Percentiles rank a stretch among this genome's conserved stretches.
Conservation (phyloP, 2,888 invertebrate species). For the Drosophila fungiperda region DNA sequence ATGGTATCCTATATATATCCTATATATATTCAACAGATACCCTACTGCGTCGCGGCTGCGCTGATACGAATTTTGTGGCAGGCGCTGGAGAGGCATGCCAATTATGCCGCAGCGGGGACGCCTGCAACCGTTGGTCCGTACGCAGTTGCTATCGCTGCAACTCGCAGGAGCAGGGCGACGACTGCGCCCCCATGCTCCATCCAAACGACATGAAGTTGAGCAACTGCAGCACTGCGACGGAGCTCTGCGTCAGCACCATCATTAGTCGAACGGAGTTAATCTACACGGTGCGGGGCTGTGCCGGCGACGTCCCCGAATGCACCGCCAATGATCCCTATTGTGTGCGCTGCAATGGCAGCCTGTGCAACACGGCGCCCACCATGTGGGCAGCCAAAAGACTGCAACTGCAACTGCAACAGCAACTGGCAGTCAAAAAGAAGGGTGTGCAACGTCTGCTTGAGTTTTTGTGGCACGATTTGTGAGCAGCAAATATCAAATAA, state of each 20-base stretch:
- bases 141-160: conserved; percentile 81
- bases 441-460: conserved; percentile 16
- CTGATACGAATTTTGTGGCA: conserved; percentile 46
- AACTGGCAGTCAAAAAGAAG: not conserved
- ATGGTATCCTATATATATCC: too few relatives aligned
- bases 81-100: conserved; percentile 64
- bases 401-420: conserved; percentile 11
- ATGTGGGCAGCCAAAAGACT: conserved; percentile 46
- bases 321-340: conserved; percentile 79
- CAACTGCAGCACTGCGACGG: conserved; percentile 67
- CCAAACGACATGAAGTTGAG: conserved; percentile 53
- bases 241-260: conserved; percentile 79
- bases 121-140: conserved; percentile 74
- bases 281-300: conserved; percentile 79
- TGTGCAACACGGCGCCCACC: conserved; percentile 74
- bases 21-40: conserved; percentile 48
- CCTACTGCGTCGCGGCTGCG: conserved; percentile 77
- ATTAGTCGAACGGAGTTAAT: conserved; percentile 63
- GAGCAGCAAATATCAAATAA: conserved; percentile 19
- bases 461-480: conserved; percentile 33
- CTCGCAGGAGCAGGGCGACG: conserved; percentile 62
- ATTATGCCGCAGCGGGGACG: conserved; percentile 70
- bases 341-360: conserved; percentile 78
- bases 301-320: conserved; percentile 73
- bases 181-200: conserved; percentile 65